phyloP scores from a whole-genome alignment of 2,888 invertebrate species.

The Ypsolopha scabrella region DNA sequence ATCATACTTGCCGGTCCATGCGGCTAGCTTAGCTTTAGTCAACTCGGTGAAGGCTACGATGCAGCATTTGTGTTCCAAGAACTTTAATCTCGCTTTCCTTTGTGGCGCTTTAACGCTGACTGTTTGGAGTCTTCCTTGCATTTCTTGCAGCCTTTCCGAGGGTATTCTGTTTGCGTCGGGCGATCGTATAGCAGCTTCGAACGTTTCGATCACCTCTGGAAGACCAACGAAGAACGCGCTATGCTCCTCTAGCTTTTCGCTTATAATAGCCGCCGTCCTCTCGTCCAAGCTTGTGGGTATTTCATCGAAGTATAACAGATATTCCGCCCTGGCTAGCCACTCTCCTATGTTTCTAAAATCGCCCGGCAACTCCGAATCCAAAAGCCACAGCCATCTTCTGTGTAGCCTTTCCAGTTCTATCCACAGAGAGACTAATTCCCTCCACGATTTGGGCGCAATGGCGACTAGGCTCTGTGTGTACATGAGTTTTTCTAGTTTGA shows the following conservation, averaged over 20 bases:
- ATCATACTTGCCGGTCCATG: constrained; percentile 93
- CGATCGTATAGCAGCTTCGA: constrained; percentile 78
- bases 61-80: constrained; percentile 93
- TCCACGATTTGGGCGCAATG: constrained; percentile 89
- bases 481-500: constrained; percentile 82
- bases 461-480: constrained; percentile 85
- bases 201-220: constrained; percentile 81
- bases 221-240: constrained; percentile 89
- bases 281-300: constrained; percentile 89
- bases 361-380: constrained; percentile 88
- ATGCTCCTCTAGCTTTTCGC: constrained; percentile 90
- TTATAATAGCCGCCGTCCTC: constrained; percentile 88
- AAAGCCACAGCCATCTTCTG: constrained; percentile 88
- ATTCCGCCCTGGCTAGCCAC: constrained; percentile 92
- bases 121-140: constrained; percentile 82
- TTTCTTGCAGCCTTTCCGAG: constrained; percentile 83
- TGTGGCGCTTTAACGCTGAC: constrained; percentile 83
- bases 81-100: constrained; percentile 87
- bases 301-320: constrained; percentile 82
- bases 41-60: constrained; percentile 92
- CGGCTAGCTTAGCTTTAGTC: constrained; percentile 88
- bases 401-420: constrained; percentile 82
- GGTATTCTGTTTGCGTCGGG: constrained; percentile 79
- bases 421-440: constrained; percentile 85
- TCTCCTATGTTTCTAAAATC: constrained; percentile 88